Evolutionary conservation across 2,888 invertebrate species (phyloP).

Genomic region (Apomyelois bistriatella): DNA sequence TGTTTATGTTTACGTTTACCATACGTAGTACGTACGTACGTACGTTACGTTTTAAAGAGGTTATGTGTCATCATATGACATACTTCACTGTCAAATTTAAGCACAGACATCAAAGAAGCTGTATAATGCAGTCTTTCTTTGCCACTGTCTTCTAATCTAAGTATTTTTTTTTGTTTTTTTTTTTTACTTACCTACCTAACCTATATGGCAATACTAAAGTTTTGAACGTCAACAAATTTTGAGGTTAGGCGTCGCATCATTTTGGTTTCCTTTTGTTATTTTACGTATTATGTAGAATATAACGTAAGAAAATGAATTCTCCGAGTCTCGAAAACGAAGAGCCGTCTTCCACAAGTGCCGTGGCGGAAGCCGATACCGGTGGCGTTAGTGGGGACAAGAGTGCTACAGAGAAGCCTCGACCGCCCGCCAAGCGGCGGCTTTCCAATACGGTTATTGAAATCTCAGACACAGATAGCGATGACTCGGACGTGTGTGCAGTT

Average conservation of each 20-base stretch:
- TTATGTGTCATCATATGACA: too few relatives aligned
- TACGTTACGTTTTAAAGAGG: background rate
- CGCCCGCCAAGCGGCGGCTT: slow-evolving; percentile 66
- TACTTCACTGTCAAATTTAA: too few relatives aligned
- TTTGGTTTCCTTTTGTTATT: slow-evolving; percentile 62
- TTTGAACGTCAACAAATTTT: slow-evolving; percentile 58
- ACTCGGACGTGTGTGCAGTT: slow-evolving; percentile 75
- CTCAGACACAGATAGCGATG: slow-evolving; percentile 72
- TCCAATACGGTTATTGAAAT: slow-evolving; percentile 65
- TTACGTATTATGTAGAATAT: slow-evolving; percentile 69
- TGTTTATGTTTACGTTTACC: background rate
- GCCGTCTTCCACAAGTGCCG: slow-evolving; percentile 49
- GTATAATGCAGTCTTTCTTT: too few relatives aligned
- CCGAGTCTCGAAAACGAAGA: slow-evolving; percentile 61
- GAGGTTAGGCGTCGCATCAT: slow-evolving; percentile 71
- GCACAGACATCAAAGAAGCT: too few relatives aligned
- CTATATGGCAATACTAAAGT: slow-evolving; percentile 23
- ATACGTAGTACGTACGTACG: too few relatives aligned
- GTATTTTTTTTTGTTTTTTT: too few relatives aligned
- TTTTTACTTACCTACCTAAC: too few relatives aligned
- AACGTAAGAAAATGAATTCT: slow-evolving; percentile 60
- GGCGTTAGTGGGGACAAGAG: slow-evolving; percentile 34
- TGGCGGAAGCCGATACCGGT: slow-evolving; percentile 35
- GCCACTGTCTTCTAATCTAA: too few relatives aligned
- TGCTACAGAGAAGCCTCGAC: slow-evolving; percentile 38